These are phyloP conservation scores for Metaphire vulgaris DNA, from an alignment of 1,140 invertebrate genomes.

Conservation along the genomic window DNA sequence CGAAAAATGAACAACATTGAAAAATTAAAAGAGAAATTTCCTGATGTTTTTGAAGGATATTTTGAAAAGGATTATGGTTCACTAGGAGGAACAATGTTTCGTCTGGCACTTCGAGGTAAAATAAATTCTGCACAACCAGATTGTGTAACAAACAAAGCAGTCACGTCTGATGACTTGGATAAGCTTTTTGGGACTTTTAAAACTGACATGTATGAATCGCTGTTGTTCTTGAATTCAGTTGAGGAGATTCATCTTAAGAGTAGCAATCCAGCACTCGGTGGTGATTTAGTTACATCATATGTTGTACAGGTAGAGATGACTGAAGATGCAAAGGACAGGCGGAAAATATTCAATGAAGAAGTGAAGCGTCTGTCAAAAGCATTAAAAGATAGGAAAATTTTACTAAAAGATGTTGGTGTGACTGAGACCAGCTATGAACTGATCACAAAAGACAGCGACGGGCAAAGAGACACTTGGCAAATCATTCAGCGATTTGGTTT, in stretches of 20 bases:
- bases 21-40: slow-evolving; percentile 30
- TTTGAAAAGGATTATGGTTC: slow-evolving; percentile 13
- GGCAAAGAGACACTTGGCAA: slow-evolving; percentile 25
- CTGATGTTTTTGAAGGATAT: slow-evolving; percentile 35
- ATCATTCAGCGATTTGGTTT: slow-evolving; percentile 38
- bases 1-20: slow-evolving; percentile 31
- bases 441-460: slow-evolving; percentile 1
- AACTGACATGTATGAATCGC: background rate
- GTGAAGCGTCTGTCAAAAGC: background rate
- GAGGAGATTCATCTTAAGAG: background rate
- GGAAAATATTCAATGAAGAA: background rate
- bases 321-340: background rate
- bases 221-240: slow-evolving; percentile 14
- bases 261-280: background rate
- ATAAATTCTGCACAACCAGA: slow-evolving; percentile 23
- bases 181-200: slow-evolving; percentile 29
- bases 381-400: slow-evolving; percentile 6
- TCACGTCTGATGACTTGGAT: slow-evolving; percentile 26
- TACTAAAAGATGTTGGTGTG: background rate
- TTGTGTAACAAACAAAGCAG: slow-evolving; percentile 31
- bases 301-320: background rate
- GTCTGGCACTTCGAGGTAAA: slow-evolving; percentile 27
- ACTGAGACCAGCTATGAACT: slow-evolving; percentile 4
- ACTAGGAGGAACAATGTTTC: slow-evolving; percentile 27
- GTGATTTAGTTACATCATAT: background rate